These are phyloP conservation scores for Scotopteryx bipunctaria DNA, from an alignment of 2,888 invertebrate species.

Conservation along the genomic window DNA sequence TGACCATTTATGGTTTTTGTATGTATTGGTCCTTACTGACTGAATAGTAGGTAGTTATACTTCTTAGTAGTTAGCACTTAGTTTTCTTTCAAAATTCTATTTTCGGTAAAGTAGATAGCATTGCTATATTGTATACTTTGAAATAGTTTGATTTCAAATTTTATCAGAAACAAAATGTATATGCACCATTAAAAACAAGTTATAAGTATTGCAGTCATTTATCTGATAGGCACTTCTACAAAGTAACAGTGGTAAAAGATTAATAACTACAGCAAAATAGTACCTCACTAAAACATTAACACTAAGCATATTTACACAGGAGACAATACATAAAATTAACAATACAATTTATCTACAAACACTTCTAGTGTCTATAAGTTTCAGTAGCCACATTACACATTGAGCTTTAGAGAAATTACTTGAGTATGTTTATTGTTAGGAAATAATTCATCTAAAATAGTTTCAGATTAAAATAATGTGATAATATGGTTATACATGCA, in stretches of 20 bases:
- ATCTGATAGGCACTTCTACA: constrained; percentile 62
- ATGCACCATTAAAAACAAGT: constrained; percentile 49
- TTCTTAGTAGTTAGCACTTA: constrained; percentile 21
- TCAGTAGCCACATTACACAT: constrained; percentile 69
- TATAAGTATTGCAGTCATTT: constrained; percentile 44
- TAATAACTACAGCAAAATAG: constrained; percentile 58
- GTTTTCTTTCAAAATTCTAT: constrained; percentile 28
- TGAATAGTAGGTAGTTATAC: constrained; percentile 25
- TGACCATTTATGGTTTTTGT: constrained; percentile 58
- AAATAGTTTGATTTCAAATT: constrained; percentile 13
- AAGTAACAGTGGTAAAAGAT: constrained; percentile 58
- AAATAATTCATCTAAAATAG: constrained; percentile 3
- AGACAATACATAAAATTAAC: constrained; percentile 49
- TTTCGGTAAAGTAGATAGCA: constrained; percentile 16
- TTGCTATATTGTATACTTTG: constrained; percentile 8
- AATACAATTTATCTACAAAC: constrained; percentile 64
- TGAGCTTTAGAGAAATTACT: constrained; percentile 55
- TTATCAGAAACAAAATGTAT: constrained; percentile 8
- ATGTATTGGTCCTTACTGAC: constrained; percentile 69
- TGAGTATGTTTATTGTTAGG: constrained; percentile 56
- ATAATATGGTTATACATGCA: constrained; percentile 2
- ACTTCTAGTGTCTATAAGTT: constrained; percentile 58
- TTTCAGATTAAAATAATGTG: constrained; percentile 13
- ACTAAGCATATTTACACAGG: constrained; percentile 68
- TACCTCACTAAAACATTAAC: constrained; percentile 57